Conservation (phyloP, 37 sponge, comb jelly and placozoan genomes). For the Haliclona indistincta region DNA sequence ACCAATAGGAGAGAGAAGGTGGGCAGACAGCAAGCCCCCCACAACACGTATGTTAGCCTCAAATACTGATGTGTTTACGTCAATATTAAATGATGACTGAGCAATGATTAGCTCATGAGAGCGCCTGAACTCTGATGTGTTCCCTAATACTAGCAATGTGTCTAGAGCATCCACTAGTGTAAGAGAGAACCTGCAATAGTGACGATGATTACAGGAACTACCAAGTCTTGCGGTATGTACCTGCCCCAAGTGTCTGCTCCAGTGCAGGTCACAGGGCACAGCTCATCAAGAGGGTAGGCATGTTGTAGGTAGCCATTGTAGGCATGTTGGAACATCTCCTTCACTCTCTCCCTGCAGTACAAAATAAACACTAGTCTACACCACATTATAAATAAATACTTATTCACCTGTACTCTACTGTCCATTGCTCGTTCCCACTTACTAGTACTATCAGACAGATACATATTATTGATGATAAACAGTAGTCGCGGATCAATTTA, state of each 20-base stretch:
- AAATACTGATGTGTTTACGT: slow-evolving; percentile 72
- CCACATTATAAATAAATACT: too few relatives aligned
- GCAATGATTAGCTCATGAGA: slow-evolving; percentile 21
- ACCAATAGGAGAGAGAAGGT: slow-evolving; percentile 50
- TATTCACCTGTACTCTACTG: too few relatives aligned
- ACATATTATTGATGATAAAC: too few relatives aligned
- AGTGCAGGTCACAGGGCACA: slow-evolving; percentile 59
- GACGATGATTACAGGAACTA: not conserved
- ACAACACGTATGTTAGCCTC: slow-evolving; percentile 83
- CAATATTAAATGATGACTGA: slow-evolving; percentile 32
- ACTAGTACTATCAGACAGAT: too few relatives aligned
- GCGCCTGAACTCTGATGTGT: slow-evolving; percentile 39
- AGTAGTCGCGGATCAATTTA: too few relatives aligned
- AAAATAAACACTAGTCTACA: too few relatives aligned
- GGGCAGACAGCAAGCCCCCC: slow-evolving; percentile 75
- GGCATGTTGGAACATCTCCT: slow-evolving; percentile 80
- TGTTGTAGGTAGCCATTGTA: slow-evolving; percentile 75
- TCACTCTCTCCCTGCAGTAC: slow-evolving; percentile 27
- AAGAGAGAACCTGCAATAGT: slow-evolving; percentile 57
- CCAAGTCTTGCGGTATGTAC: too few relatives aligned
- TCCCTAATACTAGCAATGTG: slow-evolving; percentile 65
- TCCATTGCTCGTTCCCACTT: too few relatives aligned
- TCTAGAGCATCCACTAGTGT: slow-evolving; percentile 77
- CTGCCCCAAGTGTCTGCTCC: slow-evolving; percentile 73
- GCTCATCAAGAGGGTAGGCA: slow-evolving; percentile 75